phyloP scores from a whole-genome alignment of 2,888 invertebrate species.

The Helobdella robusta region DNA sequence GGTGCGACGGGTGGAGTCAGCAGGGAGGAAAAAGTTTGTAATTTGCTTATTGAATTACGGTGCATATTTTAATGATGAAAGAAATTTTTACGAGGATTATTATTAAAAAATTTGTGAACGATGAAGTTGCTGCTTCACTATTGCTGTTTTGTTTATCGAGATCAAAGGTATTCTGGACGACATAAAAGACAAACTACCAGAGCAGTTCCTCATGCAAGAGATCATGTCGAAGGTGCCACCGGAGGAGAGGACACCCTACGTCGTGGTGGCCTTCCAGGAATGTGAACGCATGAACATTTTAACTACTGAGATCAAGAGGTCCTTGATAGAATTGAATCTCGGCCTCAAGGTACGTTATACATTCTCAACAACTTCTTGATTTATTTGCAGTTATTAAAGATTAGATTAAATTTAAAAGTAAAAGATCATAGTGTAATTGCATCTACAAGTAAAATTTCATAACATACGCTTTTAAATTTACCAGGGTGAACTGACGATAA shows the following conservation, averaged over 20 bases:
- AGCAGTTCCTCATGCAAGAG: slow-evolving; percentile 88
- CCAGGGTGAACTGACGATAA: slow-evolving; percentile 85
- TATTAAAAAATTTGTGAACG: too few species aligned
- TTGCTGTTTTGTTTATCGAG: slow-evolving; percentile 52
- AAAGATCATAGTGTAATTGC: background rate
- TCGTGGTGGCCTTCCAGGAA: slow-evolving; percentile 74
- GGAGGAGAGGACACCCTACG: slow-evolving; percentile 89
- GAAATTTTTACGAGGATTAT: too few species aligned
- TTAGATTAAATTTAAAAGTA: background rate
- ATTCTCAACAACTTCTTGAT: background rate
- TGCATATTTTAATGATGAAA: too few species aligned
- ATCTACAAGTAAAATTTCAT: background rate
- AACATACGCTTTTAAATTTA: slow-evolving; percentile 26
- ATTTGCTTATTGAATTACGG: too few species aligned
- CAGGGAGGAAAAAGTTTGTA: slow-evolving; percentile 65
- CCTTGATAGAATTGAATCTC: slow-evolving; percentile 78
- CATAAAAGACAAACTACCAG: slow-evolving; percentile 84
- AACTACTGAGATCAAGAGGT: slow-evolving; percentile 78
- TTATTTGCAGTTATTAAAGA: background rate
- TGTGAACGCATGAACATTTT: slow-evolving; percentile 90
- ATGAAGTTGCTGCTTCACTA: too few species aligned
- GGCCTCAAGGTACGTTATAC: slow-evolving; percentile 66
- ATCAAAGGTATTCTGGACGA: slow-evolving; percentile 89
- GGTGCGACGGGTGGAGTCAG: slow-evolving; percentile 76
- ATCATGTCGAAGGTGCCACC: slow-evolving; percentile 57